Percentiles rank a stretch among this genome's conserved stretches.
These are phyloP conservation scores for Parus major DNA, from an alignment of 2,113 vertebrate species.

Conservation along the genomic window DNA sequence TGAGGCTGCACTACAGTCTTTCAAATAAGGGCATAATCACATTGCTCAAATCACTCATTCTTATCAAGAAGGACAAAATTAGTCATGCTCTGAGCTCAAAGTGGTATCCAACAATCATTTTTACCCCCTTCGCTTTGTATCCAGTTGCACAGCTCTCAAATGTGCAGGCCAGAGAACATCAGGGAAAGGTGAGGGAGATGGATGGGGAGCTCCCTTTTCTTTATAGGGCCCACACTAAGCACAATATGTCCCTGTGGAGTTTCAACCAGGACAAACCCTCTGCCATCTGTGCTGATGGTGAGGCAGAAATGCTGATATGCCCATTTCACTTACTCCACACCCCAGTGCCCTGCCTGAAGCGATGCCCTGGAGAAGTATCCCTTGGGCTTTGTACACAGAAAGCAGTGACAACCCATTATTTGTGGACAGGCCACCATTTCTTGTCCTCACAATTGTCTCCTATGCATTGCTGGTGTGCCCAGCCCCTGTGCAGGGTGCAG, in stretches of 20 bases:
- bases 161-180: not conserved
- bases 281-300: not conserved
- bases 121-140: not conserved
- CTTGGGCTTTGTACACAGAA: not conserved
- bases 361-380: not conserved
- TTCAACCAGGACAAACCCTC: not conserved
- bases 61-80: not conserved
- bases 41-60: not conserved
- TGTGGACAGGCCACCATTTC: not conserved
- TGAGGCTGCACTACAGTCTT: not conserved
- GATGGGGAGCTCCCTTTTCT: not conserved
- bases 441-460: not conserved
- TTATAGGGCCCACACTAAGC: not conserved
- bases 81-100: not conserved
- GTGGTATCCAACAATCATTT: not conserved
- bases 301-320: not conserved
- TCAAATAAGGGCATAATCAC: not conserved
- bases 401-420: not conserved
- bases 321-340: not conserved
- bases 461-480: accelerated
- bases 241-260: not conserved
- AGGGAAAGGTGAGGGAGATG: not conserved
- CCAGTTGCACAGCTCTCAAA: not conserved
- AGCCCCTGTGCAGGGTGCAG: accelerated
- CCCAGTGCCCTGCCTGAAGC: not conserved